phyloP scores from a whole-genome alignment of 2,113 vertebrate genomes.

The Python bivittatus region DNA sequence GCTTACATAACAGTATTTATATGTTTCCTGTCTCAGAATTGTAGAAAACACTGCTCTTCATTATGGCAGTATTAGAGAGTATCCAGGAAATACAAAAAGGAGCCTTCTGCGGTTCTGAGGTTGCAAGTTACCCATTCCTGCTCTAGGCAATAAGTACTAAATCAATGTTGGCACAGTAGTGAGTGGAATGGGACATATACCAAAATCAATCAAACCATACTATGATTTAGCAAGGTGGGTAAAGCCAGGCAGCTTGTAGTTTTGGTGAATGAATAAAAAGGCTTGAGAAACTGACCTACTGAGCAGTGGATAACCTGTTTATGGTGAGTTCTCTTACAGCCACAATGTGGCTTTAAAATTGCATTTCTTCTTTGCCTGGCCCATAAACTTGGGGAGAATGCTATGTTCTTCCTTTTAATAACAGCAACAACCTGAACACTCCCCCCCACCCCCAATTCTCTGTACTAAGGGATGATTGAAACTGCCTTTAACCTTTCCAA shows the following conservation, averaged over 20 bases:
- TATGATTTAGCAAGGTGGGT: too few relatives aligned
- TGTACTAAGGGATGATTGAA: background rate
- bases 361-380: background rate
- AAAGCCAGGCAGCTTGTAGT: background rate
- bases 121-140: too few relatives aligned
- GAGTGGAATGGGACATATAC: background rate
- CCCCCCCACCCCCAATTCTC: background rate
- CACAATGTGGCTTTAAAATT: background rate
- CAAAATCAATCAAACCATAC: too few relatives aligned
- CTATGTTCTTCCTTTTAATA: slow-evolving; percentile 15
- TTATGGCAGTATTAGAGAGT: too few relatives aligned
- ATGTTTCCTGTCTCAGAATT: too few relatives aligned
- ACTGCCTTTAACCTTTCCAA: background rate
- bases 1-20: too few relatives aligned
- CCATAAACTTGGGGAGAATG: background rate
- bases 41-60: too few relatives aligned
- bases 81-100: too few relatives aligned
- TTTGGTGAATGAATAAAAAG: background rate
- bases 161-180: background rate
- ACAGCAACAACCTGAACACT: background rate
- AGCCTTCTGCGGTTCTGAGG: too few relatives aligned
- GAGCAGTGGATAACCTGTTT: rapidly evolving
- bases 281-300: background rate
- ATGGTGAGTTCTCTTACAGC: background rate
- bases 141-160: too few relatives aligned